Base-by-base conservation (phyloP, 2,888 invertebrate genomes). In the Drosophila tanythrix region DNA sequence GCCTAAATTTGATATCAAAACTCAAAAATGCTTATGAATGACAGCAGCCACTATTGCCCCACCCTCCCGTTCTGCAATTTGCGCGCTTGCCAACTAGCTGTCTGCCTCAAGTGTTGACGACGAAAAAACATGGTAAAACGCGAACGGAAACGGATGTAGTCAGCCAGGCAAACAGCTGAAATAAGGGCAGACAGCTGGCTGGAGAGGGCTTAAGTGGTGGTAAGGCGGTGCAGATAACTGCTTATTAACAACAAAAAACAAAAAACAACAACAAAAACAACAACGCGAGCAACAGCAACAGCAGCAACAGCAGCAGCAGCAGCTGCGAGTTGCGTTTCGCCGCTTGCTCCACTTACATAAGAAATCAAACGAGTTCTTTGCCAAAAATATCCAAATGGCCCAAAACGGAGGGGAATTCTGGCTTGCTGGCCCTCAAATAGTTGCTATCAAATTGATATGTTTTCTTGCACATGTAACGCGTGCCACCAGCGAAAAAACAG, bases 331-430 rank as follows among this genome's bases (percentile, higher is more conserved):
- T 79, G 79, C 75, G 70, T 80, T 79, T 73, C 63, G 64, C 71
- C 76, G 74, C 70, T 84, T 81, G 82, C 71, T 64, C 78, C 63
- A 89, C 79, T 87, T 87, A 88, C 77, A 84, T 89, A 87, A 81
- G 76, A 76, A 81, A 78, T 74, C 70, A 76, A 79, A 70, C 68
- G 76, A 64, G 69, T 73, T 72, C 52, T 61, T 38, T 76, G 82
- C 85, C 89, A 82, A 88, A 88, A 82, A 84, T 88, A 81, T 60
- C 67, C 64, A 72, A 65, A 61, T 15, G 35, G 68, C 43, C 46
- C 43, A 46, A 33, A 27, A 52, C 31, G 15, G 25, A n/a, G 43
- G 13, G 35, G 43, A 13, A 21, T 43, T 43, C 18, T 33, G 18
- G 18, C 43, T 43, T 21, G 31, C 5, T 55, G 51, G 53, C 51